phyloP scores from a whole-genome alignment of 2,888 invertebrate species.

The Caenorhabditis sinica region DNA sequence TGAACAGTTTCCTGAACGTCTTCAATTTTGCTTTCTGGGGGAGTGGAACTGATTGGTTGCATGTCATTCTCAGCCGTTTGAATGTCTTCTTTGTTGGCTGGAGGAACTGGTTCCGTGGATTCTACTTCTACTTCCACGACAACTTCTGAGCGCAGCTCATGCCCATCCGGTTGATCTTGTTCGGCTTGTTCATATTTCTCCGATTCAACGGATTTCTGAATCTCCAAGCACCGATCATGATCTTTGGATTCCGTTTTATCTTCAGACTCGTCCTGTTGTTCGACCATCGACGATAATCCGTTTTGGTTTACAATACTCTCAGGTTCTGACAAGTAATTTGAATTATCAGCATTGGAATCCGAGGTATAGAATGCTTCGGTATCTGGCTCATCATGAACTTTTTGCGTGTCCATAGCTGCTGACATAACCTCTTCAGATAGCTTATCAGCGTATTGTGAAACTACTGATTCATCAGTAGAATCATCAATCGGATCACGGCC shows the following conservation, averaged over 20 bases:
- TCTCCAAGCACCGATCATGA: background rate
- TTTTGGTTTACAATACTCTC: background rate
- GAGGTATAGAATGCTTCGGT: slow-evolving; percentile 24
- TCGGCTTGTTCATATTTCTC: background rate
- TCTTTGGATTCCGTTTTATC: background rate
- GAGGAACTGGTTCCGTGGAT: too few species aligned
- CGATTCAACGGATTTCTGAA: background rate
- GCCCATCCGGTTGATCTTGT: background rate
- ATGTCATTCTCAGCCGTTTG: too few species aligned
- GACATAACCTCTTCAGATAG: slow-evolving; percentile 28
- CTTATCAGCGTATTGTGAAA: slow-evolving; percentile 32
- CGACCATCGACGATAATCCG: slow-evolving; percentile 4
- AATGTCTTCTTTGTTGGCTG: too few species aligned
- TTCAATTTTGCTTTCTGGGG: too few species aligned
- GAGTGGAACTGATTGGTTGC: too few species aligned
- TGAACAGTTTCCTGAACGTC: background rate
- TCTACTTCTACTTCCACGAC: background rate
- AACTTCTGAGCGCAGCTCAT: background rate
- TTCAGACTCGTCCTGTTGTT: slow-evolving; percentile 11
- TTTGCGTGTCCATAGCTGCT: slow-evolving; percentile 10
- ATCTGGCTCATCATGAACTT: slow-evolving; percentile 22
- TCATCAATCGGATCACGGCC: slow-evolving; percentile 26
- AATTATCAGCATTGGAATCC: background rate
- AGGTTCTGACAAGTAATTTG: slow-evolving; percentile 14
- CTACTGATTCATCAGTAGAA: background rate